phyloP scores from a whole-genome alignment of 92 coral and sea anemone species.

The Palythoa grandiflora region DNA sequence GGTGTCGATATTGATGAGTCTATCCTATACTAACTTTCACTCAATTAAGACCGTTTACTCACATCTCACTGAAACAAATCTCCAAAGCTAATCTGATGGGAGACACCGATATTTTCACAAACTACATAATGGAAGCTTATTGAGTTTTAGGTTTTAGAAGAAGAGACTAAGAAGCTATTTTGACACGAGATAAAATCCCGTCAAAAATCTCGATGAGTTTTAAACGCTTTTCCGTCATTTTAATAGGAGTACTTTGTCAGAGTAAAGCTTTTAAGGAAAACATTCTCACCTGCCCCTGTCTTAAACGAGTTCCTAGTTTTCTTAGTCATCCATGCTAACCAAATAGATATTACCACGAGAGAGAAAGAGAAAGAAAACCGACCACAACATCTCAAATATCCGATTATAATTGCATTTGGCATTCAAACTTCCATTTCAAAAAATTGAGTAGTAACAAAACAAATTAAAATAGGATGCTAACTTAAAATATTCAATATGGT shows the following conservation, averaged over 20 bases:
- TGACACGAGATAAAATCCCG: conserved; percentile 38
- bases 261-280: conserved; percentile 36
- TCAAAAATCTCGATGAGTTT: conserved; percentile 43
- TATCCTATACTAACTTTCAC: conserved; percentile 11
- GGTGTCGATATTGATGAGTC: conserved; percentile 16
- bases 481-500: not conserved
- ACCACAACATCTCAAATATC: conserved; percentile 4
- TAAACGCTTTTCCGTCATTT: conserved; percentile 47
- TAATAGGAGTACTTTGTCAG: conserved; percentile 40
- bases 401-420: not conserved
- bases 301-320: conserved; percentile 16
- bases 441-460: not conserved
- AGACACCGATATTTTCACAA: conserved; percentile 5
- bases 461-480: conserved; percentile 2
- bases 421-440: conserved; percentile 7
- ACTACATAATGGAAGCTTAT: conserved; percentile 7
- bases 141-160: conserved; percentile 7
- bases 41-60: conserved; percentile 46
- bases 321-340: not conserved
- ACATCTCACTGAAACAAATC: conserved; percentile 23
- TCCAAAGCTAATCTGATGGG: conserved; percentile 14
- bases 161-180: conserved; percentile 7
- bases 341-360: conserved; percentile 28
- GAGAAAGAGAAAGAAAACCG: conserved; percentile 11
- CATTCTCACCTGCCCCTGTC: conserved; percentile 33